phyloP scores from a whole-genome alignment of 2,797 vertebrate species.

The Anguilla pacifica region DNA sequence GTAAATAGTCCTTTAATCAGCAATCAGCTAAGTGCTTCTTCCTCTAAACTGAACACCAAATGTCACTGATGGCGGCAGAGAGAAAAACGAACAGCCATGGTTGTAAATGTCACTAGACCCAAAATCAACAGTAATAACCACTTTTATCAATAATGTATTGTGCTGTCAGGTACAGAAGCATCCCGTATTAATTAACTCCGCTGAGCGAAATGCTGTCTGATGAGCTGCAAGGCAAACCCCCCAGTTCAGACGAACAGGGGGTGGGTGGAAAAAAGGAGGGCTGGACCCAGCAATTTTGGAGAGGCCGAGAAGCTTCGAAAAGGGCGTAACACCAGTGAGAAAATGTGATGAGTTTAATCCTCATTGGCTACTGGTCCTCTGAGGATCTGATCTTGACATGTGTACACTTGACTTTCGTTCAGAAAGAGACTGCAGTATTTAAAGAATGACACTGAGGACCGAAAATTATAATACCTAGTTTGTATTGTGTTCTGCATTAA shows the following conservation, averaged over 20 bases:
- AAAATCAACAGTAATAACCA: slow-evolving; percentile 62
- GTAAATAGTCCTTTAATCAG: slow-evolving; percentile 45
- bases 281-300: slow-evolving; percentile 28
- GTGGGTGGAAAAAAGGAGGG: not conserved
- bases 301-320: slow-evolving; percentile 38
- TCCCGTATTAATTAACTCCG: slow-evolving; percentile 48
- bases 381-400: not conserved
- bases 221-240: not conserved
- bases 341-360: not conserved
- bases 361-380: not conserved
- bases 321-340: slow-evolving; percentile 41
- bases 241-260: not conserved
- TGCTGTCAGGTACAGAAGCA: slow-evolving; percentile 47
- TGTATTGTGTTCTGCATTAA: not conserved
- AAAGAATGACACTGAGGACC: not conserved
- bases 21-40: slow-evolving; percentile 46
- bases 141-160: slow-evolving; percentile 58
- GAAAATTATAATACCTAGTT: not conserved
- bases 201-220: not conserved
- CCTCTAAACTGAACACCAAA: slow-evolving; percentile 52
- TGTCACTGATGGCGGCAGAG: slow-evolving; percentile 51
- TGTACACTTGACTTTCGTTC: not conserved
- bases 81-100: slow-evolving; percentile 43
- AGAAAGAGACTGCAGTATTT: not conserved
- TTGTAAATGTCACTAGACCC: slow-evolving; percentile 56